Percentiles rank a stretch among this genome's conserved stretches.
These are phyloP conservation scores for Gopherus flavomarginatus DNA, from an alignment of 2,113 vertebrate genomes.

Conservation along the genomic window DNA sequence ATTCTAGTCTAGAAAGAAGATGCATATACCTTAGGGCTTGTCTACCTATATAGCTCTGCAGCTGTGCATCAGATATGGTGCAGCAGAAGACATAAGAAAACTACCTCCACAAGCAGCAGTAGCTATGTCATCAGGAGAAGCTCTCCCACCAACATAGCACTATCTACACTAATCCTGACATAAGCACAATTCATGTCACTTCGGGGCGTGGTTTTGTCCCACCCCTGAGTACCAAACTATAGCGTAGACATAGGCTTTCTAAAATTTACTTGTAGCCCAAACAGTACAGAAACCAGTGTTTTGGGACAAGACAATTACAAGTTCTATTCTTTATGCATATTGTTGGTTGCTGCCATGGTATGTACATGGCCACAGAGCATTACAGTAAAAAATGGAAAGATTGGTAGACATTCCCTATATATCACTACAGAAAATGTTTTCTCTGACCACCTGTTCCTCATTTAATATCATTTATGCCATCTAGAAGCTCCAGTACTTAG, in stretches of 20 bases:
- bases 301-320: not conserved
- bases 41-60: not conserved
- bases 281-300: not conserved
- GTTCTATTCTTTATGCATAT: not conserved
- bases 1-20: not conserved
- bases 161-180: not conserved
- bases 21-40: not conserved
- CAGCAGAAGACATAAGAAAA: too few relatives aligned
- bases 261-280: not conserved
- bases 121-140: not conserved
- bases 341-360: not conserved
- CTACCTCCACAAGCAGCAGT: too few relatives aligned
- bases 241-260: not conserved
- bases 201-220: too few relatives aligned
- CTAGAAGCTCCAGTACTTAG: not conserved
- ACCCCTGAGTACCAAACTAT: not conserved
- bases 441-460: slow-evolving; percentile 42
- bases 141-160: not conserved
- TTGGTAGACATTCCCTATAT: not conserved
- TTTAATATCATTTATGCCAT: too few relatives aligned
- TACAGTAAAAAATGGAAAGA: slow-evolving; percentile 4
- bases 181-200: not conserved
- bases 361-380: not conserved
- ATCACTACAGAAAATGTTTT: slow-evolving; percentile 46
- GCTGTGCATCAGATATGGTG: too few relatives aligned